Base-by-base conservation (phyloP, 1,140 invertebrate genomes). In the Drosophila asahinai region DNA sequence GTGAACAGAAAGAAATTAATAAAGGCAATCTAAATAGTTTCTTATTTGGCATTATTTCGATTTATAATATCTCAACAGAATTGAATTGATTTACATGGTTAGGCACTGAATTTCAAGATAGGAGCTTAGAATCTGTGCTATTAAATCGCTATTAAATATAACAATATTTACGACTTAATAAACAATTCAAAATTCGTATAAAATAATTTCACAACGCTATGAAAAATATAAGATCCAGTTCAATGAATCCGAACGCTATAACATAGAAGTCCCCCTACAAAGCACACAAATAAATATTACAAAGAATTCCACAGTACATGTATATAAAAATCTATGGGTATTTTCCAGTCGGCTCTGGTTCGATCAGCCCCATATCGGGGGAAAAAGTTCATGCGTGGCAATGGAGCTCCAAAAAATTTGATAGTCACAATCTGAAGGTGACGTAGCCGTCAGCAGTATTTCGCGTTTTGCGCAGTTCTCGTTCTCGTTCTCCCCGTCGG, bases 391-490 rank as follows among this genome's bases (percentile, higher is more conserved):
- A 75, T 75, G 70, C 72, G 72, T 75, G 73, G 74, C 74, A 77
- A 64, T 77, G 62, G 48, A 60, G 73, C 73, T 30, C 62, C 33
- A 38, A 49, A 66, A 66, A 33, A 48, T 42, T 60, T 51, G 75
- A 75, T 75, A 77, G 74, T 70, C 75, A 57, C 75, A 78, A 78
- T 78, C 75, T 78, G 55, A 60, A 73, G 71, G 71, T 74, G 71
- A 73, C 68, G 71, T 74, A 22, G 70, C 11, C 66, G 75, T 78
- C 75, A 78, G 75, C 75, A 78, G 64, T 78, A 77, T 55, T 77
- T 78, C 43, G 75, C 55, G 43, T 78, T 78, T 70, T 78, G 75
- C 75, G 75, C 75, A 78, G 75, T 78, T 78, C 75, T 75, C 67
- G 60, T 75, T 75, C 67, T 66, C 61, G 54, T 57, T 57, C 54